Conservation (phyloP, 1,140 invertebrate genomes). For the Diorhabda sublineata region DNA sequence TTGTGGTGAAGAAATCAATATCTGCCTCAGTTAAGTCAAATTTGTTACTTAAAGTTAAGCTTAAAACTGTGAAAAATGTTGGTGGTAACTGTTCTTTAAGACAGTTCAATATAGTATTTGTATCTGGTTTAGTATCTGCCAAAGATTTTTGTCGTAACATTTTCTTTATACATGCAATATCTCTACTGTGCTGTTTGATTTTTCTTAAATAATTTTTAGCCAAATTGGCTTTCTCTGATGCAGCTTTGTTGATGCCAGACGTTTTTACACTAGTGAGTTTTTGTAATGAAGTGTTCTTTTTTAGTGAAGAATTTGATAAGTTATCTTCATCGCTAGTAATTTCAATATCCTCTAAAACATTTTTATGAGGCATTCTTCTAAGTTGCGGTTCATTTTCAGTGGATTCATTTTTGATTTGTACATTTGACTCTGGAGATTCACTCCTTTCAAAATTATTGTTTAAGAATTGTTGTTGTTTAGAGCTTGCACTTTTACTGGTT, state of each 20-base stretch:
- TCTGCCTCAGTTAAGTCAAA: slow-evolving; percentile 35
- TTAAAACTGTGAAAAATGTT: slow-evolving; percentile 28
- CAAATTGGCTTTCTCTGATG: slow-evolving; percentile 18
- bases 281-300: slow-evolving; percentile 10
- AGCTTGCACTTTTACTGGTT: not conserved
- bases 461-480: not conserved
- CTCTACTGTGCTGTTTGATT: slow-evolving; percentile 39
- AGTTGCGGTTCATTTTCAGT: not conserved
- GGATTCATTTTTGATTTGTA: not conserved
- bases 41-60: slow-evolving; percentile 31
- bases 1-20: slow-evolving; percentile 38
- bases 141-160: slow-evolving; percentile 32
- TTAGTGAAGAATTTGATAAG: not conserved
- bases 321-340: not conserved
- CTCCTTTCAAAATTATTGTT: not conserved
- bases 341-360: not conserved
- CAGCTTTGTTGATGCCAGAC: slow-evolving; percentile 7
- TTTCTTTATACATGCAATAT: slow-evolving; percentile 39
- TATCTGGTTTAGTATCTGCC: slow-evolving; percentile 24
- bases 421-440: not conserved
- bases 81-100: slow-evolving; percentile 31
- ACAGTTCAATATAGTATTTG: slow-evolving; percentile 21
- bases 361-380: not conserved
- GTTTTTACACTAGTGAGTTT: not conserved
- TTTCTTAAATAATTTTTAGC: slow-evolving; percentile 35